Conservation (phyloP, 2,113 vertebrate genomes). For the Microcebus jonahi region DNA sequence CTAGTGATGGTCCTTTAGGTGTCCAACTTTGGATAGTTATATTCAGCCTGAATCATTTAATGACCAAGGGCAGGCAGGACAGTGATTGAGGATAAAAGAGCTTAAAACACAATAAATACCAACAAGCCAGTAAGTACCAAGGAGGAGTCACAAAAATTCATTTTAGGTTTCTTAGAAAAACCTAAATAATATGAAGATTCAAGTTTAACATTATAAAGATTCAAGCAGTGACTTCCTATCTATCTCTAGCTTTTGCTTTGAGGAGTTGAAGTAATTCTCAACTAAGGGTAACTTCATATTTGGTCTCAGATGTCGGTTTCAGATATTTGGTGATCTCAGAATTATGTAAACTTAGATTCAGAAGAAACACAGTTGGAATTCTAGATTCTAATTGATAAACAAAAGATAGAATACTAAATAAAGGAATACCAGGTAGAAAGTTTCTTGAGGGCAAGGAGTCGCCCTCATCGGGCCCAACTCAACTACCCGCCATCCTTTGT, state of each 20-base stretch:
- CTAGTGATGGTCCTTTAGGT: background rate
- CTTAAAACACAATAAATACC: background rate
- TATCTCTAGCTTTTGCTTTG: background rate
- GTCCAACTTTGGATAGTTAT: background rate
- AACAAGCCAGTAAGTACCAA: background rate
- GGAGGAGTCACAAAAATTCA: background rate
- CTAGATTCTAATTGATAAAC: background rate
- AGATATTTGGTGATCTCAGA: background rate
- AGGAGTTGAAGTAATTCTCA: background rate
- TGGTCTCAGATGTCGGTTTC: background rate
- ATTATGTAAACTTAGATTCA: constrained; percentile 32
- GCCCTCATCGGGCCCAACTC: background rate
- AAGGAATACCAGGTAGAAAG: background rate
- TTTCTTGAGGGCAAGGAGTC: background rate
- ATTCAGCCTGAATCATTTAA: background rate
- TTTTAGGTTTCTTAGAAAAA: background rate
- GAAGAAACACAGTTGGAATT: background rate
- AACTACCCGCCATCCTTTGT: background rate
- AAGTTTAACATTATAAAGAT: background rate
- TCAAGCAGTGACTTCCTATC: background rate
- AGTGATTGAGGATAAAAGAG: background rate
- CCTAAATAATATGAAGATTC: background rate
- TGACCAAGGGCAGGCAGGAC: background rate
- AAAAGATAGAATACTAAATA: background rate
- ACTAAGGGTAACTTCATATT: background rate